Evolutionary conservation across 1,140 invertebrate genomes (phyloP).

Genomic region (Chionoecetes opilio): DNA sequence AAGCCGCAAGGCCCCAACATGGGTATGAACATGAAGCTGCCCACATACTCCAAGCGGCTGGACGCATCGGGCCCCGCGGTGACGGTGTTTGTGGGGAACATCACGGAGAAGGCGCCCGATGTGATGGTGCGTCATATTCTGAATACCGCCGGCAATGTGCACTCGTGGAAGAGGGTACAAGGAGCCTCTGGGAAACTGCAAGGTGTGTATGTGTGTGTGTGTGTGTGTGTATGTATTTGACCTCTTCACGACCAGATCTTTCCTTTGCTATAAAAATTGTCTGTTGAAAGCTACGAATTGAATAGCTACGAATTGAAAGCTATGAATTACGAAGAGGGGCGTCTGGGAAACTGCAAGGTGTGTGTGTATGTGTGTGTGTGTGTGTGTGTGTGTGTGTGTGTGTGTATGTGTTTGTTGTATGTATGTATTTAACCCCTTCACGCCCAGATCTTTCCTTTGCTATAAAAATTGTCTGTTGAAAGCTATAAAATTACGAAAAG

Average conservation of each 20-base stretch:
- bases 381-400: no score
- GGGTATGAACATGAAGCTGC: constrained; percentile 76
- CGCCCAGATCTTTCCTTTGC: no score
- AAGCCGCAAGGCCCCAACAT: constrained; percentile 36
- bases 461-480: no score
- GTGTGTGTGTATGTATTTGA: not conserved
- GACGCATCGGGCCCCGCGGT: constrained; percentile 91
- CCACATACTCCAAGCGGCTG: constrained; percentile 78
- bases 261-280: not conserved
- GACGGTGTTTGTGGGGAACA: constrained; percentile 99
- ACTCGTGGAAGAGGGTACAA: constrained; percentile 98
- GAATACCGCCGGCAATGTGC: constrained; percentile 94
- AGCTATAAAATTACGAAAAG: no score
- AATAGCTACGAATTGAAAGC: no score
- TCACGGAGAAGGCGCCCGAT: constrained; percentile 97
- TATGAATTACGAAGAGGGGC: no score
- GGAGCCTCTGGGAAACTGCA: constrained; percentile 88
- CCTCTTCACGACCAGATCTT: no score
- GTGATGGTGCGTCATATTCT: constrained; percentile 97
- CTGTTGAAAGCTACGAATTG: no score
- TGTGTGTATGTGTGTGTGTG: not conserved
- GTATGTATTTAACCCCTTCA: no score
- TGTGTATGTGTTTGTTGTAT: no score
- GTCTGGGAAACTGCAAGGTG: no score
- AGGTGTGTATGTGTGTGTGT: constrained; percentile 82